Conservation (phyloP, 2,888 invertebrate genomes). For the Drosophila mimica region DNA sequence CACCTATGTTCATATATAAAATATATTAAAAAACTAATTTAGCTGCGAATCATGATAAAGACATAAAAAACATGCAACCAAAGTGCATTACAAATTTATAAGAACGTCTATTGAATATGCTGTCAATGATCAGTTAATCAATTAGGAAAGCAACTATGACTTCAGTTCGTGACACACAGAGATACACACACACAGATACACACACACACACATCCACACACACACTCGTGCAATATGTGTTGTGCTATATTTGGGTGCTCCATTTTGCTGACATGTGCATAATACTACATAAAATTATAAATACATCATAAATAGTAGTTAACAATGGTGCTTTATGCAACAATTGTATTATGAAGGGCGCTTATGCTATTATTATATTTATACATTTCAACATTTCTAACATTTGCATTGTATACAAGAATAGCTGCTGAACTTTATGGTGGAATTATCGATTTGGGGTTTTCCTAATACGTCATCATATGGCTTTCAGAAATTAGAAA, state of each 20-base stretch:
- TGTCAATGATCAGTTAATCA: slow-evolving; percentile 31
- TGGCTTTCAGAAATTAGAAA: slow-evolving; percentile 7
- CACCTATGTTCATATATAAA: background rate
- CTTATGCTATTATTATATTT: slow-evolving; percentile 8
- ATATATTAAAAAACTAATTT: background rate
- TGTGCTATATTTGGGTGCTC: slow-evolving; percentile 30
- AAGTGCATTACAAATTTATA: background rate
- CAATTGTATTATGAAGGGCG: slow-evolving; percentile 30
- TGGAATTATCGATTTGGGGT: slow-evolving; percentile 37
- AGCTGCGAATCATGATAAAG: background rate
- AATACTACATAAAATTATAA: slow-evolving; percentile 26
- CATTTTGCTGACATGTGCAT: slow-evolving; percentile 30
- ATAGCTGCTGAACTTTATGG: slow-evolving; percentile 15
- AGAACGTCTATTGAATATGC: background rate
- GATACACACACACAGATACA: background rate
- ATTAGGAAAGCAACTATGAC: slow-evolving; percentile 41
- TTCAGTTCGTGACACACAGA: slow-evolving; percentile 4
- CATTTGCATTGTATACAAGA: slow-evolving; percentile 29
- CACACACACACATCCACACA: background rate
- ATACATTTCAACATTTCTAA: background rate
- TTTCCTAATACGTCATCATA: slow-evolving; percentile 14
- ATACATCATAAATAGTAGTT: slow-evolving; percentile 35
- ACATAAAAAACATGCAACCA: background rate
- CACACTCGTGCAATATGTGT: background rate
- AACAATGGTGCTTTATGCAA: slow-evolving; percentile 16